Evolutionary conservation across 1,140 invertebrate species (phyloP).

Genomic region (Choristoneura fumiferana): DNA sequence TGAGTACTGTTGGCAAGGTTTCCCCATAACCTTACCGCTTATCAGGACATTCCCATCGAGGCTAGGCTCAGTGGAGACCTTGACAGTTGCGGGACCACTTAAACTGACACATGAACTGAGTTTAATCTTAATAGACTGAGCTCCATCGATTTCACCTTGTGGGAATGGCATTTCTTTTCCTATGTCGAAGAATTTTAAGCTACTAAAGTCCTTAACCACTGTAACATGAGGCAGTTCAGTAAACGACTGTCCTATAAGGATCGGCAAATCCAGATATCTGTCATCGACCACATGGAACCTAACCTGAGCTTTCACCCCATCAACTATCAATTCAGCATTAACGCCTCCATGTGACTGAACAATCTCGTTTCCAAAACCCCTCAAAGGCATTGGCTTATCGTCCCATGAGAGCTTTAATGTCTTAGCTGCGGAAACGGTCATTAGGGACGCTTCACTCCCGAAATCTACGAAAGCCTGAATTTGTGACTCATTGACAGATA

Average conservation of each 20-base stretch:
- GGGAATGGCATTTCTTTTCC: conserved; percentile 3
- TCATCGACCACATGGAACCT: conserved; percentile 26
- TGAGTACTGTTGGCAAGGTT: neutral
- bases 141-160: neutral
- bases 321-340: conserved; percentile 22
- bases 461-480: conserved; percentile 29
- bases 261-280: conserved; percentile 21
- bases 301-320: conserved; percentile 24
- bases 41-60: neutral
- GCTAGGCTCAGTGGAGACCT: neutral
- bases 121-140: neutral
- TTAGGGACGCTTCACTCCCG: conserved; percentile 24
- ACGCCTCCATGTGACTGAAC: conserved; percentile 24
- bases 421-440: conserved; percentile 12
- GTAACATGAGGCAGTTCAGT: conserved; percentile 29
- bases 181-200: conserved; percentile 19
- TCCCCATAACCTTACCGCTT: neutral
- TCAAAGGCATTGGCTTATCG: conserved; percentile 5
- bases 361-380: conserved; percentile 30
- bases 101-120: neutral
- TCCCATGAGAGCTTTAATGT: conserved; percentile 4
- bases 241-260: conserved; percentile 28
- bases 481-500: conserved; percentile 13
- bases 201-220: conserved; percentile 17
- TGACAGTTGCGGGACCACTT: neutral